Percentiles rank a stretch among this genome's conserved stretches.
phyloP scores from a whole-genome alignment of 2,888 invertebrate genomes.

The Eupithecia tripunctaria region DNA sequence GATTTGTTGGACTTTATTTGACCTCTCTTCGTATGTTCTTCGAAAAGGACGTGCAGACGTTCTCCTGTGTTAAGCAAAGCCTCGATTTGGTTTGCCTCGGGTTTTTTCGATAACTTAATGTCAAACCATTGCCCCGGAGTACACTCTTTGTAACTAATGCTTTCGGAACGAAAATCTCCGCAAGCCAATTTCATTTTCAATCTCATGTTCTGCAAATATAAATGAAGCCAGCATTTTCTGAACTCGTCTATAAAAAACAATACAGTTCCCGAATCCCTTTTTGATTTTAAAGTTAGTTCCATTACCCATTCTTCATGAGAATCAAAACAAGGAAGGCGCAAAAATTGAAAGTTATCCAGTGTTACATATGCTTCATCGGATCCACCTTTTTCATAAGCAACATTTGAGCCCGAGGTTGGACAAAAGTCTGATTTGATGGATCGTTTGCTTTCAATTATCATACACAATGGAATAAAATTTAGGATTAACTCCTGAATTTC shows the following conservation, averaged over 20 bases:
- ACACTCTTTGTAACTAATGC: constrained; percentile 67
- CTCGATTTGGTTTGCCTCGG: constrained; percentile 68
- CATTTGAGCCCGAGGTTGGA: constrained; percentile 66
- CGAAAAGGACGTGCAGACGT: constrained; percentile 65
- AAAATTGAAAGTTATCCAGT: constrained; percentile 65
- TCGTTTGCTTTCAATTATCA: constrained; percentile 52
- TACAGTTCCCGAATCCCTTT: constrained; percentile 66
- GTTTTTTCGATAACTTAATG: constrained; percentile 64
- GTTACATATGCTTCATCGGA: constrained; percentile 69
- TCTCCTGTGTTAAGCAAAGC: constrained; percentile 69
- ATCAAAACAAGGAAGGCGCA: constrained; percentile 71
- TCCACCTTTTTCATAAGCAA: constrained; percentile 71
- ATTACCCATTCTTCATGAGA: constrained; percentile 69
- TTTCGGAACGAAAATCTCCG: constrained; percentile 61
- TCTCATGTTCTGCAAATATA: constrained; percentile 69
- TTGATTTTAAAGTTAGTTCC: constrained; percentile 70
- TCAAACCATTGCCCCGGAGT: constrained; percentile 73
- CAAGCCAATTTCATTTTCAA: constrained; percentile 67
- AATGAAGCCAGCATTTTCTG: constrained; percentile 61
- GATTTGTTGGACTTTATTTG: neutral
- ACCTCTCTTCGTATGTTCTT: constrained; percentile 22
- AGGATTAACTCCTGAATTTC: constrained; percentile 76
- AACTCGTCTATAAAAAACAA: constrained; percentile 62
- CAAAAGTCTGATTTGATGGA: constrained; percentile 49
- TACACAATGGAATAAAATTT: constrained; percentile 73